phyloP scores from a whole-genome alignment of 2,888 invertebrate genomes.

The Drosophila fungiperda region DNA sequence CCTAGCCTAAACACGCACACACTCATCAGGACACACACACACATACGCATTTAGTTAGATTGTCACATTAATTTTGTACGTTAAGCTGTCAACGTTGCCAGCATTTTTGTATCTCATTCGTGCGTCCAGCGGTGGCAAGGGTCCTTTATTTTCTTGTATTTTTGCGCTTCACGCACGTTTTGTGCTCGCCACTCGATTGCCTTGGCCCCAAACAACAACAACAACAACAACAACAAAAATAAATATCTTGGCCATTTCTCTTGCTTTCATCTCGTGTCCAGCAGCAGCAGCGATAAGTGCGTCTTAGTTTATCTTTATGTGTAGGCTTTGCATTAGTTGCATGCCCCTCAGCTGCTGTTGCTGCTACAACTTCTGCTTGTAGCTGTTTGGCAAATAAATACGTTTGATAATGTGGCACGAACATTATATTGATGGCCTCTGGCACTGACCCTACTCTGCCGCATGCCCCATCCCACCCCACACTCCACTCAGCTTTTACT shows the following conservation, averaged over 20 bases:
- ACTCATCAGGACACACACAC: constrained; percentile 29
- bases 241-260: constrained; percentile 60
- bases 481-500: constrained; percentile 7
- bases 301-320: constrained; percentile 72
- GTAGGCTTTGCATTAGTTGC: constrained; percentile 37
- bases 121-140: constrained; percentile 23
- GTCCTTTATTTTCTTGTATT: constrained; percentile 7
- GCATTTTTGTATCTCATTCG: constrained; percentile 69
- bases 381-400: constrained; percentile 71
- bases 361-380: constrained; percentile 11
- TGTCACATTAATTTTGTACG: constrained; percentile 79
- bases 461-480: no score
- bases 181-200: constrained; percentile 39
- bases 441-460: constrained; percentile 6
- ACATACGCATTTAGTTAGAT: constrained; percentile 61
- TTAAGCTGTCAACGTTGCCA: constrained; percentile 78
- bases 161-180: constrained; percentile 29
- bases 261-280: constrained; percentile 50
- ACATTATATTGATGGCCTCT: constrained; percentile 56
- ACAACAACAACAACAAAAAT: background rate
- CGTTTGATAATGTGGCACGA: constrained; percentile 68
- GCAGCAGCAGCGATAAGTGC: constrained; percentile 58
- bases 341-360: background rate
- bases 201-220: constrained; percentile 9
- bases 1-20: constrained; percentile 20